Conservation (phyloP, 2,888 invertebrate species). For the Sthenelais limicola region DNA sequence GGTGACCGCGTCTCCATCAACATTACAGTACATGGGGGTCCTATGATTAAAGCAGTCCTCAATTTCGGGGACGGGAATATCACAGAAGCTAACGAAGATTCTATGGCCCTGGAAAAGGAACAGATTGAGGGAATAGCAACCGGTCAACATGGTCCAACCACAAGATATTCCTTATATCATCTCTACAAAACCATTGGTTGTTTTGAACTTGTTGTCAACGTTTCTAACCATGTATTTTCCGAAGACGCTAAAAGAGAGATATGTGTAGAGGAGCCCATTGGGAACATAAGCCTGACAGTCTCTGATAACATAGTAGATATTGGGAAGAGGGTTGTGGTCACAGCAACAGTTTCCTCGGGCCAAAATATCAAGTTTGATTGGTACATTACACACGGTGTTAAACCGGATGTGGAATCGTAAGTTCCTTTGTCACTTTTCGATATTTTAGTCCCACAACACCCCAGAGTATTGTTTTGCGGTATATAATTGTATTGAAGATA, state of each 20-base stretch:
- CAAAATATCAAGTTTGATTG: slow-evolving; percentile 61
- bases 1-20: neutral
- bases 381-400: slow-evolving; percentile 56
- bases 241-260: neutral
- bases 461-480: too few relatives aligned
- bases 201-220: slow-evolving; percentile 40
- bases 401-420: neutral
- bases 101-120: neutral
- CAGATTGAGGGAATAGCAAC: neutral
- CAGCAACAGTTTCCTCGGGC: slow-evolving; percentile 58
- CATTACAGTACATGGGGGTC: slow-evolving; percentile 10
- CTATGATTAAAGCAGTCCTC: neutral
- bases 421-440: too few relatives aligned
- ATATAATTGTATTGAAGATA: too few relatives aligned
- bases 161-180: slow-evolving; percentile 5
- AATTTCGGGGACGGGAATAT: slow-evolving; percentile 20
- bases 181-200: slow-evolving; percentile 25
- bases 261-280: slow-evolving; percentile 43
- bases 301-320: slow-evolving; percentile 12
- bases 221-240: slow-evolving; percentile 41
- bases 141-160: neutral
- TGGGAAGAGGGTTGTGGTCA: slow-evolving; percentile 48
- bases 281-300: slow-evolving; percentile 35
- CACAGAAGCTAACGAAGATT: neutral
- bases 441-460: too few relatives aligned